Base-by-base conservation (phyloP, 2,888 invertebrate genomes). In the Ennomos fuscantarius region DNA sequence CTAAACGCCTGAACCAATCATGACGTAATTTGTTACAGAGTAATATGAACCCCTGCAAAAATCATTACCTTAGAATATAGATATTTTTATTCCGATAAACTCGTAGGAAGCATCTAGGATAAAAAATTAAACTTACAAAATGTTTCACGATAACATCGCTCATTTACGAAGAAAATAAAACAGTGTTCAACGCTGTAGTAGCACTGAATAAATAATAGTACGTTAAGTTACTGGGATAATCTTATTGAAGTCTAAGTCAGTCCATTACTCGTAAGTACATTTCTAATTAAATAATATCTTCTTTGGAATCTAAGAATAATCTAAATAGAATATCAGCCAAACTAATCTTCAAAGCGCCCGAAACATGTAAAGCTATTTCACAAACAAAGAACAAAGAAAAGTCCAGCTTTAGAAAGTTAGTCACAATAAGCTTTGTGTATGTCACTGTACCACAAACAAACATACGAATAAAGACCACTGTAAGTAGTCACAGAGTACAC, bases 331-430 rank as follows among this genome's bases (percentile, higher is more conserved):
- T 24, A 39, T 39, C 15, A 40, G 9, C 11, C 13, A 8, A 9
- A 40, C 13, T 13, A 8, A 15, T 15, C 2, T 15, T 8, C 40
- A 13, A 40, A 40, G 13, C 40, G 24, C 24, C 24, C 24, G 24
- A 24, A 24, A 24, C 24, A 24, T 6, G 24, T 24, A 24, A 24
- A 24, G 2, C 24, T 24, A 24, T 24, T 24, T 13, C 40, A 40
- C 40, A 15, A 40, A 40, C 40, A 15, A 40, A 9, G 36, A 40
- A 9, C 15, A 9, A 9, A 40, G 24, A n/a, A 24, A 31, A 8
- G 24, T 41, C 41, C 24, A 41, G 24, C 24, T 37, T 40, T 39
- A 39, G 15, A 24, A 40, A 15, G 40, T 40, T 10, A 10, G 40
- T 2, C 33, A 12, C 32, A 33, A 33, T 3, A 32, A 11, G 11